These are phyloP conservation scores for Sebastes itinus DNA, from an alignment of 2,797 vertebrate genomes.

Conservation along the genomic window DNA sequence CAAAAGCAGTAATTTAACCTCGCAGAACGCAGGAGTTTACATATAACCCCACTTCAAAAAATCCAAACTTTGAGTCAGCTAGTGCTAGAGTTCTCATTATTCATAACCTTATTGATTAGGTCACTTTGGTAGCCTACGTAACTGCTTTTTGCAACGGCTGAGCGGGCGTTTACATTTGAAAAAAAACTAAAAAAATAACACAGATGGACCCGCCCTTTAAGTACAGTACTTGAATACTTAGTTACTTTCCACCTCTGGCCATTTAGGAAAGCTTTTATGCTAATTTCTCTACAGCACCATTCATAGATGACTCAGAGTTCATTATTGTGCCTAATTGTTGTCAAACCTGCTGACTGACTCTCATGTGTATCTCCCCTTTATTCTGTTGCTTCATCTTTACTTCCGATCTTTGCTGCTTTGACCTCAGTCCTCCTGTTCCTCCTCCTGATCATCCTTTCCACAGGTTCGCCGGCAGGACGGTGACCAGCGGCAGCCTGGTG, in stretches of 20 bases:
- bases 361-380: constrained; percentile 7
- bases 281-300: background rate
- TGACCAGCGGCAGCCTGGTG: constrained; percentile 91
- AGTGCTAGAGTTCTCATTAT: too few species aligned
- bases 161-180: too few species aligned
- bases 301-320: background rate
- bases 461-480: constrained; percentile 93
- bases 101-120: too few species aligned
- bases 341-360: background rate
- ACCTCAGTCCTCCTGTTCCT: constrained; percentile 79
- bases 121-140: too few species aligned
- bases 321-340: background rate
- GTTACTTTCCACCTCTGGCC: background rate
- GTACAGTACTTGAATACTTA: background rate
- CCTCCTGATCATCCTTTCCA: constrained; percentile 62
- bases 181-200: fast-evolving
- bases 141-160: too few species aligned
- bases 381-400: constrained; percentile 55
- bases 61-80: too few species aligned
- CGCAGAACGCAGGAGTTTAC: too few species aligned
- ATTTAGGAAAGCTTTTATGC: background rate
- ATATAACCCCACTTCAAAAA: too few species aligned
- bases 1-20: too few species aligned
- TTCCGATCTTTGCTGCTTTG: constrained; percentile 66
- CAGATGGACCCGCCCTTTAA: background rate